These are phyloP conservation scores for Volucella bombylans DNA, from an alignment of 2,888 invertebrate genomes.

Conservation along the genomic window DNA sequence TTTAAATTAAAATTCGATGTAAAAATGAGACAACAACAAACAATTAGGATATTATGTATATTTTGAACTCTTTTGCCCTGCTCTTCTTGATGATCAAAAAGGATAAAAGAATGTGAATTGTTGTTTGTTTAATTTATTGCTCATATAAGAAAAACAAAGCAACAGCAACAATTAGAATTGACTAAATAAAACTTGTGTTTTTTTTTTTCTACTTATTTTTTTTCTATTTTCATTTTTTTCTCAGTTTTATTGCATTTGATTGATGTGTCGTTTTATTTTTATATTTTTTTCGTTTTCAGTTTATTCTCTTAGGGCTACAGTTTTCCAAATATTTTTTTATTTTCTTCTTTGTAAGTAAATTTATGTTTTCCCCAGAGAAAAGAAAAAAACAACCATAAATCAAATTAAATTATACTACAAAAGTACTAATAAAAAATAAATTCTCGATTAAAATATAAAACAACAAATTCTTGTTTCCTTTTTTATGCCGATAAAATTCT, in stretches of 20 bases:
- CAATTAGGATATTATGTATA: slow-evolving; percentile 59
- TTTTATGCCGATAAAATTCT: slow-evolving; percentile 74
- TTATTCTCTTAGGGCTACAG: slow-evolving; percentile 9
- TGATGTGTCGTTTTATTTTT: slow-evolving; percentile 37
- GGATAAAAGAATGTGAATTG: slow-evolving; percentile 44
- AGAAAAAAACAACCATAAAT: slow-evolving; percentile 24
- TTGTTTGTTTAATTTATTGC: slow-evolving; percentile 53
- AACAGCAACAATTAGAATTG: slow-evolving; percentile 54
- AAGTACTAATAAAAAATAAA: slow-evolving; percentile 71
- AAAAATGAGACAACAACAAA: slow-evolving; percentile 14
- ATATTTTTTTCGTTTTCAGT: slow-evolving; percentile 43
- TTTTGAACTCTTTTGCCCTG: slow-evolving; percentile 41
- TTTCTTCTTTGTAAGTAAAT: slow-evolving; percentile 40
- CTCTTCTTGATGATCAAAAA: slow-evolving; percentile 13
- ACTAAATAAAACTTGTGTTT: slow-evolving; percentile 65
- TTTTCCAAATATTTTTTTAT: slow-evolving; percentile 5
- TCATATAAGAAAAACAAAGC: slow-evolving; percentile 5
- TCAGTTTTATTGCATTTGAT: slow-evolving; percentile 38
- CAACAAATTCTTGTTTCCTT: slow-evolving; percentile 66
- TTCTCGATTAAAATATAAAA: slow-evolving; percentile 51
- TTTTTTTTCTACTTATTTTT: slow-evolving; percentile 47
- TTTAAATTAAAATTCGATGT: slow-evolving; percentile 60
- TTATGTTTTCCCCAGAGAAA: slow-evolving; percentile 39
- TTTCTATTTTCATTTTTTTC: slow-evolving; percentile 17
- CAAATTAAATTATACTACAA: slow-evolving; percentile 1